Evolutionary conservation across 2,888 invertebrate genomes (phyloP).

Genomic region (Dicyrtomina minuta): DNA sequence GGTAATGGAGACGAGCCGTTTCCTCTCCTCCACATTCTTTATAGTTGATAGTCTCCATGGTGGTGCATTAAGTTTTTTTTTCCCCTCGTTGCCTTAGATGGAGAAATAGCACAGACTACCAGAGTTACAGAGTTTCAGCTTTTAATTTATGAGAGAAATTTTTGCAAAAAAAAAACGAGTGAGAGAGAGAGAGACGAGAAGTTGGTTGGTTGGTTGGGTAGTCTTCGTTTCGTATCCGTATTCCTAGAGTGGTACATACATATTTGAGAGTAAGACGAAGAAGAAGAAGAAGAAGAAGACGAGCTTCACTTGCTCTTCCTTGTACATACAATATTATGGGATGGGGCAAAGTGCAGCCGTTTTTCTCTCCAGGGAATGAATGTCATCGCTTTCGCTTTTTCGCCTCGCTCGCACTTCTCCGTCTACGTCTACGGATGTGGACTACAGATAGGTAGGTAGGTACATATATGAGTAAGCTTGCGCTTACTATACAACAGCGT

Average conservation of each 20-base stretch:
- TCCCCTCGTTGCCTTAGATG: conserved; percentile 13
- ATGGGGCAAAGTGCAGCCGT: conserved; percentile 42
- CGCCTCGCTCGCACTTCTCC: conserved; percentile 12
- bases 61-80: conserved; percentile 40
- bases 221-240: conserved; percentile 5
- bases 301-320: background rate
- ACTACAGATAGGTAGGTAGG: too few species aligned
- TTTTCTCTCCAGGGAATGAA: conserved; percentile 42
- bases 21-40: conserved; percentile 34
- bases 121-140: conserved; percentile 7
- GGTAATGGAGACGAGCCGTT: conserved; percentile 31
- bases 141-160: conserved; percentile 44
- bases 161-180: conserved; percentile 37
- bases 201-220: conserved; percentile 19
- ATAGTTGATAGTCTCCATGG: conserved; percentile 28
- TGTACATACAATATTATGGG: conserved; percentile 28
- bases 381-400: conserved; percentile 41
- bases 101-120: background rate
- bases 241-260: background rate
- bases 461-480: too few species aligned
- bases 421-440: too few species aligned
- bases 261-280: background rate
- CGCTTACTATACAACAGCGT: background rate
- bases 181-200: too few species aligned
- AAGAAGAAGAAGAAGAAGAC: conserved; percentile 11